Evolutionary conservation across 2,797 vertebrate species (phyloP), one percentile per base, ranked within the genome.

Genomic region (Morus bassanus): DNA sequence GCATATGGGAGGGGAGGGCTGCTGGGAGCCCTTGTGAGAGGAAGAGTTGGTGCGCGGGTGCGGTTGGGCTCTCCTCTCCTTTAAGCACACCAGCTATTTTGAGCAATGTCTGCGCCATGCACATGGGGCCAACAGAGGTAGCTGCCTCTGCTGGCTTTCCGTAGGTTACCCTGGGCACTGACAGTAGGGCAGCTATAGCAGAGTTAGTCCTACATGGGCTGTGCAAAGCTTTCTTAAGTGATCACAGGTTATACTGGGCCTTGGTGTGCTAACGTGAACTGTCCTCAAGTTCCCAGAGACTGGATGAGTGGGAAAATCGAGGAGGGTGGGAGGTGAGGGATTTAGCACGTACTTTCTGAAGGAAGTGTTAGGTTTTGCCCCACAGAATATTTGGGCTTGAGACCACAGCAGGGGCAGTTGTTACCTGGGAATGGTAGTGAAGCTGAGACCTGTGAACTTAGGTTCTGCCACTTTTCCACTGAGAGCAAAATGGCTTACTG

Each of bases 41-140:
- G 6, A 48, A 19, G 64, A 59, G 77, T 6, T 0, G 1, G 21
- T 11, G 23, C 2, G 3, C 1, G 3, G 13, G 5, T 18, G 21
- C 2, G 4, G 18, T 14, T 30, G 53, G 61, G n/a, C 31, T 84
- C 67, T 89, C 17, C 50, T 41, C 53, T 56, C 25, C 53, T 74
- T 33, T 11, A 13, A 3, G 2, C 18, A 24, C 17, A 39, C 11
- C 82, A 81, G 14, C 60, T 43, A 0, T 14, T 56, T 25, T 57
- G 41, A 4, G 33, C 43, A 13, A 0, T 3, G 21, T 18, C 56
- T 68, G 25, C 48, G 6, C 39, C 7, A 0, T 13, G 23, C 15
- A 25, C 11, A 0, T 3, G 1, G 61, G 57, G 30, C 83, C 41
- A 35, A 5, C 6, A 21, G 18, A 70, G 24, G 14, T 11, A 10